Percentiles rank a stretch among this genome's conserved stretches.
Conservation (phyloP, 2,888 invertebrate species). For the Lymantria monacha region DNA sequence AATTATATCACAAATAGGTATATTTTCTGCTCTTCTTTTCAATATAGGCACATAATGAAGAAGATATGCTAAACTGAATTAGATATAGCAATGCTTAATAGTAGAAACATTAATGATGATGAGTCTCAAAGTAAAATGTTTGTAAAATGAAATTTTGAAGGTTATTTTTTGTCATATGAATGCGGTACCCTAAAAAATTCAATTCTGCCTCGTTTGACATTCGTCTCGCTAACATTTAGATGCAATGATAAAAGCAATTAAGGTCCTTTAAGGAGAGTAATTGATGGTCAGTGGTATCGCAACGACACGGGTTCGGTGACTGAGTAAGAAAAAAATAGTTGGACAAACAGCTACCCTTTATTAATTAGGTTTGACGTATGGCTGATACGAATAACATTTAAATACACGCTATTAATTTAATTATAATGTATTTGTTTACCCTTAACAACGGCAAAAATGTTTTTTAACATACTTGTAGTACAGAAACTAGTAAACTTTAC, state of each 20-base stretch:
- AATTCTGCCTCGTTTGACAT: constrained; percentile 37
- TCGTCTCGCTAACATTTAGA: constrained; percentile 46
- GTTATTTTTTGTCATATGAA: too few relatives aligned
- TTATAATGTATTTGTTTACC: neutral
- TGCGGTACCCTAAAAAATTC: neutral
- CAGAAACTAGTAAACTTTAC: too few relatives aligned
- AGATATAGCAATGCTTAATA: too few relatives aligned
- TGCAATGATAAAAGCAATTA: constrained; percentile 65
- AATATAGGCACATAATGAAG: too few relatives aligned
- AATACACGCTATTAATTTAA: constrained; percentile 11
- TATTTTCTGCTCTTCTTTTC: too few relatives aligned
- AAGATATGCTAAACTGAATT: too few relatives aligned
- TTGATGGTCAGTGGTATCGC: constrained; percentile 48
- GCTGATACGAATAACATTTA: constrained; percentile 26
- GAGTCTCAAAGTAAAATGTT: too few relatives aligned
- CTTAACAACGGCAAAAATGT: neutral
- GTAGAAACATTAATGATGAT: too few relatives aligned
- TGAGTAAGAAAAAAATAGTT: constrained; percentile 26
- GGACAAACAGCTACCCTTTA: constrained; percentile 25
- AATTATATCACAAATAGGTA: too few relatives aligned
- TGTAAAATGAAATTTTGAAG: too few relatives aligned
- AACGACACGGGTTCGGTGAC: constrained; percentile 36
- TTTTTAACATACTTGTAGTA: neutral
- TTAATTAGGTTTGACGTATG: constrained; percentile 43
- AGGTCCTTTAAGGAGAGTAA: constrained; percentile 52